Base-by-base conservation (phyloP, 2,888 invertebrate genomes). In the Amorpha juglandis region DNA sequence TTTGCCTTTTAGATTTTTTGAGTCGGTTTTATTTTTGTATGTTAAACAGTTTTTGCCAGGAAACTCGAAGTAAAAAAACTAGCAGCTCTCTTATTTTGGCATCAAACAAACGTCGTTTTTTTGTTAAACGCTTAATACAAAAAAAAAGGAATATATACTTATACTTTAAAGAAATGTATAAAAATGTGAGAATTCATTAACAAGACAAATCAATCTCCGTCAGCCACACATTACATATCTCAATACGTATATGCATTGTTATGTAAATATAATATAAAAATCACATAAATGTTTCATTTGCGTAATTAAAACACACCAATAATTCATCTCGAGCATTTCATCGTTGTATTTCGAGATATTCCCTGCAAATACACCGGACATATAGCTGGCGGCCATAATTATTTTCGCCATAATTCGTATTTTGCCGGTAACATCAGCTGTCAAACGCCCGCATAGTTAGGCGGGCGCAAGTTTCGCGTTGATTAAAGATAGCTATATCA, bases 401-500 rank as follows among this genome's bases (percentile, higher is more conserved):
- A 64, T 53, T 68, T 69, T 67, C 65, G 65, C 67, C 75, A 27
- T 62, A 75, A 75, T 74, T 66, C 69, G 63, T 65, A 74, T 71
- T 77, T 78, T 71, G 70, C 69, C 81, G 71, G 80, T 77, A 75
- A 82, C 86, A 78, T 78, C 74, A 73, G 70, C 76, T 77, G 84
- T 82, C 84, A 84, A 82, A 82, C 80, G 78, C 89, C 91, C 90
- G 89, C 88, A 89, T 90, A 79, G 78, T 83, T 76, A 85, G 84
- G 80, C 84, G 82, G 79, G 81, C 76, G 69, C 82, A 89, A 92
- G 90, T 91, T 90, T 91, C 80, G 81, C 86, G 86, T 89, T 90
- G 92, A 92, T 92, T 90, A 89, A 90, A 92, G 92, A 92, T 92
- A 89, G 86, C 88, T 85, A 90, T 89, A 93, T 93, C 92, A 90